These are phyloP conservation scores for Coenobita brevimanus DNA, from an alignment of 1,140 invertebrate species.

Conservation along the genomic window DNA sequence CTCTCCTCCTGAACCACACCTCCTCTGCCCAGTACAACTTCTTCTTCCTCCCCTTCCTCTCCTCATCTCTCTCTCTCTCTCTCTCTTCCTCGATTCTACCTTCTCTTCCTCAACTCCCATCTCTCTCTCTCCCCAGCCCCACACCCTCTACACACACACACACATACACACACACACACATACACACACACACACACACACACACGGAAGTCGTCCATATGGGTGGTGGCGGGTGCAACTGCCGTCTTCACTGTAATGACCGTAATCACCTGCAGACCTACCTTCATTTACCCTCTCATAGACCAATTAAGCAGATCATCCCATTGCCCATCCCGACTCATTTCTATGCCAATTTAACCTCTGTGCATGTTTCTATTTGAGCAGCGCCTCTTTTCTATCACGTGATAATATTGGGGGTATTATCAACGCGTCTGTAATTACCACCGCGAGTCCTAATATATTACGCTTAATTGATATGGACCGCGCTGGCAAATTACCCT, in stretches of 20 bases:
- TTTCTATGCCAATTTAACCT: conserved; percentile 50
- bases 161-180: too few species aligned
- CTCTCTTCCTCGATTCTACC: neutral
- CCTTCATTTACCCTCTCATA: conserved; percentile 41
- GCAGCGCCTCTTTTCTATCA: conserved; percentile 38
- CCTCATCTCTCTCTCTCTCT: neutral
- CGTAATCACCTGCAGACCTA: conserved; percentile 12
- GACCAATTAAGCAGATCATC: conserved; percentile 37
- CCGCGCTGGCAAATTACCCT: conserved; percentile 40
- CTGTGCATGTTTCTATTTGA: conserved; percentile 28
- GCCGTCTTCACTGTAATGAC: conserved; percentile 29
- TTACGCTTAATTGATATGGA: conserved; percentile 61
- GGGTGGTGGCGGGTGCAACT: conserved; percentile 26
- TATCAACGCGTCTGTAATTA: conserved; percentile 54
- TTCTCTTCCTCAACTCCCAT: neutral
- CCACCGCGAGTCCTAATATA: conserved; percentile 48
- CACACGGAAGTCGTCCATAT: conserved; percentile 38
- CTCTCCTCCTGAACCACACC: neutral
- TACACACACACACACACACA: too few species aligned
- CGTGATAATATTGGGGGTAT: conserved; percentile 41
- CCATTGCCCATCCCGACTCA: conserved; percentile 31
- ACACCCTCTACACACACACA: too few species aligned
- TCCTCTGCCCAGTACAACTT: neutral
- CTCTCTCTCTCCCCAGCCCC: too few species aligned
- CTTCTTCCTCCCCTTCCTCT: neutral